Evolutionary conservation across 2,113 vertebrate genomes (phyloP).

Genomic region (Chaenogobius annularis): DNA sequence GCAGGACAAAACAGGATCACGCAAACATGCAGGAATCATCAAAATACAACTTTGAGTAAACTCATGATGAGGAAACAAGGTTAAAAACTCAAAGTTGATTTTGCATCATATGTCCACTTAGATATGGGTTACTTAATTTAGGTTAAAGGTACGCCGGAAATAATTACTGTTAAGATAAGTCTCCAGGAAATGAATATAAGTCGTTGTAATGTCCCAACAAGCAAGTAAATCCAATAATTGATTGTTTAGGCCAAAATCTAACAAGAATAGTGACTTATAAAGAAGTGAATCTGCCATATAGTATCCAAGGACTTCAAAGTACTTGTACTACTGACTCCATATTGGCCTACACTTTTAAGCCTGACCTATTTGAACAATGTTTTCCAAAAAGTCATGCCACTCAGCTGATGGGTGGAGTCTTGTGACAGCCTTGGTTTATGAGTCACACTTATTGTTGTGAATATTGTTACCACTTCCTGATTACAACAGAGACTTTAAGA

Average conservation of each 20-base stretch:
- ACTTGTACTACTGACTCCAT: not conserved
- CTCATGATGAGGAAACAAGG: too few species aligned
- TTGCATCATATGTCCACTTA: too few species aligned
- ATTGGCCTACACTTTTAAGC: not conserved
- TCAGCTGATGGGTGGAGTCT: slow-evolving; percentile 1
- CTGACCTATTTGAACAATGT: slow-evolving; percentile 6
- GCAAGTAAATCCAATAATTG: too few species aligned
- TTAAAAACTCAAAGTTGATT: too few species aligned
- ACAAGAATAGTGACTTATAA: not conserved
- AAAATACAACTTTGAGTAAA: too few species aligned
- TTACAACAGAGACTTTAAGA: not conserved
- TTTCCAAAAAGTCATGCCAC: not conserved
- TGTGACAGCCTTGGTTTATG: not conserved
- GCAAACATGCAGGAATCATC: too few species aligned
- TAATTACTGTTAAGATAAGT: too few species aligned
- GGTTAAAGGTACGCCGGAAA: too few species aligned
- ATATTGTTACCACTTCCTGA: slow-evolving; percentile 8
- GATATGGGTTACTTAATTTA: too few species aligned
- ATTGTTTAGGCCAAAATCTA: not conserved
- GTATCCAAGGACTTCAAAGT: not conserved
- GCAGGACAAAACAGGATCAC: too few species aligned
- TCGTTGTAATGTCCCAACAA: too few species aligned
- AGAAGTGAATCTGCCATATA: not conserved
- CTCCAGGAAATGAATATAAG: too few species aligned
- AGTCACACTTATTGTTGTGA: not conserved